These are phyloP conservation scores for Tachina grossa DNA, from an alignment of 2,888 invertebrate genomes.

Conservation along the genomic window DNA sequence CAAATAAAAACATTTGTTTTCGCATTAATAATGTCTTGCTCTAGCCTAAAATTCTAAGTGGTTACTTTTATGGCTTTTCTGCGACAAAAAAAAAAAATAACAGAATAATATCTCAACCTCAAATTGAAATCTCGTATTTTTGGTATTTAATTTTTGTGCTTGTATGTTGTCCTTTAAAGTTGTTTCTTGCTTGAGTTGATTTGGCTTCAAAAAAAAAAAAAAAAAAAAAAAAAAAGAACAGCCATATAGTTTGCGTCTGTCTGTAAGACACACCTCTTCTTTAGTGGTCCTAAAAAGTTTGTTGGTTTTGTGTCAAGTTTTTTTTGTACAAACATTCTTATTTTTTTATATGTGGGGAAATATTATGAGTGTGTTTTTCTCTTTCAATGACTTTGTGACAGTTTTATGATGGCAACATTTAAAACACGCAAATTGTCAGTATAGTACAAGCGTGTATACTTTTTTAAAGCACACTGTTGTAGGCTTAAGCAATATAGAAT, in stretches of 20 bases:
- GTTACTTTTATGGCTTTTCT: constrained; percentile 63
- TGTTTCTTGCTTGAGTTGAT: constrained; percentile 2
- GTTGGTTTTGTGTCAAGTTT: neutral
- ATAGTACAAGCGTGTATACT: neutral
- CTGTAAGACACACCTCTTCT: constrained; percentile 50
- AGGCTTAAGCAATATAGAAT: neutral
- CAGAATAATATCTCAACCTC: neutral
- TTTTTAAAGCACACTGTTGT: neutral
- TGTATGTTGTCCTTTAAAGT: neutral
- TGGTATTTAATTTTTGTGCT: constrained; percentile 30
- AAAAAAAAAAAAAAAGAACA: too few relatives aligned
- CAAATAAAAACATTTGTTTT: neutral
- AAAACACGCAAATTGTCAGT: constrained; percentile 66
- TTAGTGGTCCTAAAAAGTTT: constrained; percentile 13
- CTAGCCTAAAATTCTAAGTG: constrained; percentile 27
- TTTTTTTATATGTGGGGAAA: constrained; percentile 13
- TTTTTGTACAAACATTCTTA: neutral
- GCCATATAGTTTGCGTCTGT: neutral
- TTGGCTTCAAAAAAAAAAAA: constrained; percentile 14
- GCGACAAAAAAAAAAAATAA: constrained; percentile 1
- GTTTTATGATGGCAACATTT: constrained; percentile 69
- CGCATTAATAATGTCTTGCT: neutral
- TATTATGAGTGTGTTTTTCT: constrained; percentile 29
- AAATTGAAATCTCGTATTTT: constrained; percentile 47
- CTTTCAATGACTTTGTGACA: constrained; percentile 64